A percentile compares a stretch with the other conserved stretches of the same genome.
Evolutionary conservation across 2,888 invertebrate species (phyloP).

Genomic region (Cantharis flavilabris): DNA sequence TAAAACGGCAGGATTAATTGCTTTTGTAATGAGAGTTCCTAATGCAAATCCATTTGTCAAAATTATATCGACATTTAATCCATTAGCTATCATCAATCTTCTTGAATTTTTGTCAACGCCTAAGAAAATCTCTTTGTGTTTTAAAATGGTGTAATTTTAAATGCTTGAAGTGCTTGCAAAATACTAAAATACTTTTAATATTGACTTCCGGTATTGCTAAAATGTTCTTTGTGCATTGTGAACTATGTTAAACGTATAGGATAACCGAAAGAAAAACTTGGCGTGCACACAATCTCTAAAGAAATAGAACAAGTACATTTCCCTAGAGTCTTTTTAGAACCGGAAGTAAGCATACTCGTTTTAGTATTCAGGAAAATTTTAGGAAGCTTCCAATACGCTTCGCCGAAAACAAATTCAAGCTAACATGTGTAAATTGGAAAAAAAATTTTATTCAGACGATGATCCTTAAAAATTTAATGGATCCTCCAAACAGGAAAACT

Average conservation of each 20-base stretch:
- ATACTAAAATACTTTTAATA: neutral
- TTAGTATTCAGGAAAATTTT: neutral
- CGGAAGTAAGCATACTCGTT: neutral
- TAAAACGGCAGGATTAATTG: neutral
- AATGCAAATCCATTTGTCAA: neutral
- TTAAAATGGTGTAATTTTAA: neutral
- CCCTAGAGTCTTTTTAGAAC: neutral
- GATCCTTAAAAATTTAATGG: slow-evolving; percentile 1
- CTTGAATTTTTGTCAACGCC: neutral
- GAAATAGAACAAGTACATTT: neutral
- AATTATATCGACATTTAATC: neutral
- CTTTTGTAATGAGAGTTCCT: neutral
- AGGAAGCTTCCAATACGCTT: neutral
- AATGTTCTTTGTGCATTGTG: neutral
- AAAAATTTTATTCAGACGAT: neutral
- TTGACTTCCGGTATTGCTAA: neutral
- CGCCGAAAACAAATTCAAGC: neutral
- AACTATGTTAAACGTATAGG: neutral
- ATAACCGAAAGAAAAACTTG: neutral
- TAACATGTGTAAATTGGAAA: neutral
- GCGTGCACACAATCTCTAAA: neutral
- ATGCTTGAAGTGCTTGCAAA: neutral
- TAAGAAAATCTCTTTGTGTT: neutral
- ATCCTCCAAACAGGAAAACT: neutral
- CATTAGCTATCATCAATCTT: neutral